phyloP scores from a whole-genome alignment of 2,797 vertebrate species.

The Arrhamphus sclerolepis region DNA sequence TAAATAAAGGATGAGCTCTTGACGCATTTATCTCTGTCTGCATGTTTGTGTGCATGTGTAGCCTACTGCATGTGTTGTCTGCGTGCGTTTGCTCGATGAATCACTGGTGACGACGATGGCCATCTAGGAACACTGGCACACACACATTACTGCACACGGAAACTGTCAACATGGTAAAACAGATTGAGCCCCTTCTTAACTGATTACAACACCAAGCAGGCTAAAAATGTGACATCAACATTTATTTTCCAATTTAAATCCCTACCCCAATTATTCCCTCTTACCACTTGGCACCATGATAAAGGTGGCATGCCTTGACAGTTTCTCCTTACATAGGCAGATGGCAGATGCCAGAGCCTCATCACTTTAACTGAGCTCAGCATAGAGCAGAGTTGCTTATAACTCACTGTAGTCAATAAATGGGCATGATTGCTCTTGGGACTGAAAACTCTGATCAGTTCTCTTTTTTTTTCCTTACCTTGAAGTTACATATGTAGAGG shows the following conservation, averaged over 20 bases:
- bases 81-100: conserved; percentile 3
- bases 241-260: background rate
- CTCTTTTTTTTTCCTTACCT: background rate
- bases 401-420: conserved; percentile 33
- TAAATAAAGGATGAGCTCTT: conserved; percentile 83
- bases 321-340: conserved; percentile 64
- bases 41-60: conserved; percentile 16
- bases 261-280: background rate
- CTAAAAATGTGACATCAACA: background rate
- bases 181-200: background rate
- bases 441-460: too few species aligned
- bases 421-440: background rate
- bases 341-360: conserved; percentile 42
- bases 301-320: conserved; percentile 26
- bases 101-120: conserved; percentile 37
- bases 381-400: conserved; percentile 7
- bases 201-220: background rate
- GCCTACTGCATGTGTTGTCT: conserved; percentile 10
- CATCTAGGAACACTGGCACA: conserved; percentile 26
- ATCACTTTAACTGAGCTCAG: conserved; percentile 30
- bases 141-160: conserved; percentile 3
- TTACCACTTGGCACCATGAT: conserved; percentile 16
- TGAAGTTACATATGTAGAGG: conserved; percentile 4
- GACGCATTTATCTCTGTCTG: conserved; percentile 63
- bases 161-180: background rate